These are phyloP conservation scores for Hoplostethus mediterraneus DNA, from an alignment of 2,797 vertebrate species.

Conservation along the genomic window DNA sequence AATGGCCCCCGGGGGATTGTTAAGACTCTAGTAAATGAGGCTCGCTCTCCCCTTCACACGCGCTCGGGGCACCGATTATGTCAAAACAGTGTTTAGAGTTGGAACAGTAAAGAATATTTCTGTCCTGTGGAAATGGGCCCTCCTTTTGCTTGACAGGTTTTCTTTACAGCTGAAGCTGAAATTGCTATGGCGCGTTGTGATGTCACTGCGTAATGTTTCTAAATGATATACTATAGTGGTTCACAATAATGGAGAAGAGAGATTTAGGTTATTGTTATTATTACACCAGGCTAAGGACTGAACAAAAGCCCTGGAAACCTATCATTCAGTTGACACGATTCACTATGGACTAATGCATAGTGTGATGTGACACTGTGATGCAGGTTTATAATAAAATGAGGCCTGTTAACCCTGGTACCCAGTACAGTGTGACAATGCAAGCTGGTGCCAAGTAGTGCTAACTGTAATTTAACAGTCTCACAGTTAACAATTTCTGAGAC, in stretches of 20 bases:
- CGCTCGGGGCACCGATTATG: conserved; percentile 71
- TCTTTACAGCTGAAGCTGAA: conserved; percentile 57
- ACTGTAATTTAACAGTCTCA: no score
- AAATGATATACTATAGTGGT: conserved; percentile 59
- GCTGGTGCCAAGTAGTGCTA: no score
- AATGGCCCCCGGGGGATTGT: conserved; percentile 50
- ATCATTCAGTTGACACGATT: conserved; percentile 45
- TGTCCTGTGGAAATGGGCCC: conserved; percentile 32
- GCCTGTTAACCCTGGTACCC: no score
- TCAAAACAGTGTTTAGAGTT: conserved; percentile 70
- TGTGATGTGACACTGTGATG: background rate
- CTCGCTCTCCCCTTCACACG: conserved; percentile 55
- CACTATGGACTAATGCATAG: background rate
- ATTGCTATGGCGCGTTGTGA: conserved; percentile 61
- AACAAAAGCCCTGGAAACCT: conserved; percentile 27
- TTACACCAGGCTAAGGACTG: conserved; percentile 22
- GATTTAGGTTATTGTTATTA: conserved; percentile 31
- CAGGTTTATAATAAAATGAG: no score
- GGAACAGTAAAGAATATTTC: conserved; percentile 59
- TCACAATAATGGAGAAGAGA: conserved; percentile 47
- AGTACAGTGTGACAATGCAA: no score
- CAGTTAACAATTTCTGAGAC: no score
- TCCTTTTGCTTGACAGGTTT: conserved; percentile 53
- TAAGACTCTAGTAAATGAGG: conserved; percentile 66
- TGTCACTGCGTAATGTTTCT: conserved; percentile 45